Percentiles rank a stretch among this genome's conserved stretches.
Conservation (phyloP, 2,888 invertebrate species). For the Chrysolina americana region DNA sequence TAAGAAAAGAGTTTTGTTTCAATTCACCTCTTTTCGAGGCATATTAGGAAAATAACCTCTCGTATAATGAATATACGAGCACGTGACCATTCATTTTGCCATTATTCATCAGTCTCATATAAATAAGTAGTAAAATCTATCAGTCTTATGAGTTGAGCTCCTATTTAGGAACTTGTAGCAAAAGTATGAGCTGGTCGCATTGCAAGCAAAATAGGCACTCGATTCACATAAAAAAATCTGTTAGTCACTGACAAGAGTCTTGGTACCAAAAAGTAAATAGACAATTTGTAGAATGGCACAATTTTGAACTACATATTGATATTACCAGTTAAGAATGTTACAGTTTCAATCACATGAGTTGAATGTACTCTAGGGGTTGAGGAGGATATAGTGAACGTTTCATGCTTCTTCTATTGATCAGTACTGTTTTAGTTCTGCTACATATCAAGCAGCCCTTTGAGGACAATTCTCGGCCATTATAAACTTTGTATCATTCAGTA, state of each 20-base stretch:
- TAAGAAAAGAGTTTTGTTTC: too few relatives aligned
- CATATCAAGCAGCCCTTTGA: too few relatives aligned
- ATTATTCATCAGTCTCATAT: constrained; percentile 61
- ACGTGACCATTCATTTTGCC: constrained; percentile 46
- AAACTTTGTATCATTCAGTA: not conserved
- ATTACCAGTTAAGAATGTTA: too few relatives aligned
- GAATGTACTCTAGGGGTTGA: too few relatives aligned
- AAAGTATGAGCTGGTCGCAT: constrained; percentile 61
- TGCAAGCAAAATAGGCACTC: constrained; percentile 63
- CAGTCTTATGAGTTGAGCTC: constrained; percentile 69
- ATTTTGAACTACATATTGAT: too few relatives aligned
- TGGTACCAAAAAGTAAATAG: too few relatives aligned
- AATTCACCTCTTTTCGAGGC: constrained; percentile 25
- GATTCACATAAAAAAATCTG: constrained; percentile 50
- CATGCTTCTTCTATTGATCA: too few relatives aligned
- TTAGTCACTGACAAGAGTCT: too few relatives aligned
- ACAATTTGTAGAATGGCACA: too few relatives aligned
- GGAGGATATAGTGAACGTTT: not conserved
- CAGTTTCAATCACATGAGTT: too few relatives aligned
- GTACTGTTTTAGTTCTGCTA: too few relatives aligned
- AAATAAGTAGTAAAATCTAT: constrained; percentile 64
- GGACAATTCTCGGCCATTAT: too few relatives aligned
- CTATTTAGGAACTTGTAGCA: constrained; percentile 66
- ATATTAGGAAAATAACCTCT: constrained; percentile 28
- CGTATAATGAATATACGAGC: constrained; percentile 30